Base-by-base conservation (phyloP, 2,113 vertebrate species). In the Channa maculata region DNA sequence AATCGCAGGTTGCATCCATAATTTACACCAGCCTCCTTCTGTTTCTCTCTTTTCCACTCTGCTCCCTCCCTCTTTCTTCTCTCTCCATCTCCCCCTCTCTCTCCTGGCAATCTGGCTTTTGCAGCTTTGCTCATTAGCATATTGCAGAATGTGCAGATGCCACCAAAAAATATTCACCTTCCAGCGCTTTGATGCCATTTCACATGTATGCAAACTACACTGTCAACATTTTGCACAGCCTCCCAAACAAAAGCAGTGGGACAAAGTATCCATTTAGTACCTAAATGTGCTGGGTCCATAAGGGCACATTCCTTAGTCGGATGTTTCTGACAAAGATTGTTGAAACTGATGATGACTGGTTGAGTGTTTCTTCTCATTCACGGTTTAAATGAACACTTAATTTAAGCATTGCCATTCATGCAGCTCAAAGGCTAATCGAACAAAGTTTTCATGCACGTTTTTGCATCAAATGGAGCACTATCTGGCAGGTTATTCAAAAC, bases 1-100 rank as follows among this genome's bases (percentile, higher is more conserved):
- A 92, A 93, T 94, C 89, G 86, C 90, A 93, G 91, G 82, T 93
- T 91, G 91, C 90, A 94, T 93, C 90, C 88, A 93, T 94, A 93
- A 94, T 94, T 93, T 90, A 94, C 90, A 91, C 79, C 86, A 89
- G 81, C 88, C 90, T 90, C 89, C 84, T 85, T 91, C 88, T 90
- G 84, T 91, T 89, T 86, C 87, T 86, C 82, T 87, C 88, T 81
- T 74, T 75, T 86, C 51, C 86, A 83, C 87, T 84, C 76, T 44
- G 64, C 57, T 79, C 79, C 61, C 79, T 78, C 79, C 85, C 64
- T 57, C 14, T 65, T 77, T 65, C 70, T 64, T 65, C 49, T 70
- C 80, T 66, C 80, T 81, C 85, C 75, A 58, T 86, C 83, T 81
- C 77, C 63, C 80, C 77, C 87, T 90, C 82, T 86, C 85, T 88